Base-by-base conservation (phyloP, 2,888 invertebrate species). In the Phymatocera aterrima region DNA sequence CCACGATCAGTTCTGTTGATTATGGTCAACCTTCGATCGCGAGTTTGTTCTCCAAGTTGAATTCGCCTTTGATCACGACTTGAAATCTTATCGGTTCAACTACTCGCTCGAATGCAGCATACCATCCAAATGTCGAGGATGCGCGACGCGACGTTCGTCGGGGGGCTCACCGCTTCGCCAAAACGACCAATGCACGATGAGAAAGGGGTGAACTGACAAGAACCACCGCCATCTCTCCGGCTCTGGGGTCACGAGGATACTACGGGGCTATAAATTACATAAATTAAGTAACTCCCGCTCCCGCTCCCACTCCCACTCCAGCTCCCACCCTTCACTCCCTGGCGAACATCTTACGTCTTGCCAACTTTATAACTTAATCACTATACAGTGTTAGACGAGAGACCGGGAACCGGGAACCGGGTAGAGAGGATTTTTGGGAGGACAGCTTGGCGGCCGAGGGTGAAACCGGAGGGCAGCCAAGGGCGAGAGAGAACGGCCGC, bases 321-420 rank as follows among this genome's bases (percentile, higher is more conserved):
- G n/a, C n/a, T n/a, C n/a, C n/a, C n/a, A n/a, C 82, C 82, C 80
- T 83, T 81, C 83, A 82, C 82, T 74, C 82, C 83, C 83, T 83
- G 86, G 87, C 82, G 85, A 83, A 84, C 85, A 83, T 85, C 87
- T 87, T 85, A 84, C 84, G 83, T 85, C 87, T 86, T 85, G 84
- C 84, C 84, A 86, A 88, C 84, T 87, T 87, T 87, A 84, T 87
- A 87, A 87, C 87, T 86, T 85, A 87, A 87, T 88, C 87, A 86
- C 68, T 64, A 24, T 68, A 60, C 85, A 82, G 80, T 80, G 72
- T 65, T 34, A 40, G 48, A 77, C 43, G 54, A 43, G 21, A 40
- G 77, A 37, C 77, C 24, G 79, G 46, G 37, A 57, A n/a, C n/a
- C n/a, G n/a, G n/a, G n/a, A 61, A 77, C 57, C 57, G 24, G 37